A percentile compares a stretch with the other conserved stretches of the same genome.
Evolutionary conservation across 2,113 vertebrate species (phyloP).

Genomic region (Larimichthys polyactis): DNA sequence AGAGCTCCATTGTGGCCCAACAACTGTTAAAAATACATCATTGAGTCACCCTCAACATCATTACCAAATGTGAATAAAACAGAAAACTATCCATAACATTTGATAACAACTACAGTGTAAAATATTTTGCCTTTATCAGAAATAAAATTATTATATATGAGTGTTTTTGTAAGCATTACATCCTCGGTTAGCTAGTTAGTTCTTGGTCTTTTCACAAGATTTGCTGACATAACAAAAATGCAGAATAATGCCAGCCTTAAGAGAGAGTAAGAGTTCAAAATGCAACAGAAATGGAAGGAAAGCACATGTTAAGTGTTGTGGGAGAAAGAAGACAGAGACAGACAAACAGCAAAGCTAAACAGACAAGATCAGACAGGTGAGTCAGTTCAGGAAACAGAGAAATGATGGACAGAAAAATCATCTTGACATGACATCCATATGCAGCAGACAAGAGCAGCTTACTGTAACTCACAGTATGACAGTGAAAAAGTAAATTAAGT

Average conservation of each 20-base stretch:
- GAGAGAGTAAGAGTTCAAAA: conserved; percentile 42
- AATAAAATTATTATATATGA: not conserved
- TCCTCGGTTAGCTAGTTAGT: not conserved
- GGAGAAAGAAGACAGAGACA: conserved; percentile 29
- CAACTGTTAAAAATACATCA: too few species aligned
- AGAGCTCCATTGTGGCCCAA: too few species aligned
- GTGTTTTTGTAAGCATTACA: not conserved
- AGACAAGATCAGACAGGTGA: conserved; percentile 50
- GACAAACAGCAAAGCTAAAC: conserved; percentile 46
- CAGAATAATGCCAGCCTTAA: conserved; percentile 23
- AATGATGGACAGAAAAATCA: conserved; percentile 23
- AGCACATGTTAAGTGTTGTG: conserved; percentile 54
- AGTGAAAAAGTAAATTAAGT: not conserved
- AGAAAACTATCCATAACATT: not conserved
- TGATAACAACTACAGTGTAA: not conserved
- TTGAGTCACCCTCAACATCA: not conserved
- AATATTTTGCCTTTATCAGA: not conserved
- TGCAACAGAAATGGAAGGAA: conserved; percentile 57
- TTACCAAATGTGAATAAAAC: not conserved
- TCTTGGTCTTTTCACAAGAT: conserved; percentile 7
- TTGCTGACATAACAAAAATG: conserved; percentile 11
- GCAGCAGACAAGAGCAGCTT: conserved; percentile 43
- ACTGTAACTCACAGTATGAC: conserved; percentile 3
- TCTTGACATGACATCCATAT: conserved; percentile 19
- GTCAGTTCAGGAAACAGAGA: conserved; percentile 45